Percentiles rank a stretch among this genome's conserved stretches.
These are phyloP conservation scores for Centruroides sculpturatus DNA, from an alignment of 1,140 invertebrate species.

Conservation along the genomic window DNA sequence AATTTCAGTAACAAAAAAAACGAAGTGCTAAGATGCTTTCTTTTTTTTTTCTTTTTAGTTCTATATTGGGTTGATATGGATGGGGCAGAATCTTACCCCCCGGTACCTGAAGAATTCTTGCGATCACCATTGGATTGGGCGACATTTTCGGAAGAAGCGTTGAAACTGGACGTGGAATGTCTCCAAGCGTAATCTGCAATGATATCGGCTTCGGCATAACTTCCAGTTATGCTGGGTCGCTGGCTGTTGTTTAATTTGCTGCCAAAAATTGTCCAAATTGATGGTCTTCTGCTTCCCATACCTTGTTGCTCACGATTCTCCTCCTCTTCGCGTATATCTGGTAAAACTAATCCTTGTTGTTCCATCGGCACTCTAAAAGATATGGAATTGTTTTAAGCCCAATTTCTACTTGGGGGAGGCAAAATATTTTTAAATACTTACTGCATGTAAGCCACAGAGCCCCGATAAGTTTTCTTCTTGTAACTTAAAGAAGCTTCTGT, in stretches of 20 bases:
- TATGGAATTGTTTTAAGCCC: neutral
- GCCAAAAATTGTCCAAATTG: slow-evolving; percentile 11
- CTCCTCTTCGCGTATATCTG: slow-evolving; percentile 40
- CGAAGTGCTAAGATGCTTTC: no score
- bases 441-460: slow-evolving; percentile 47
- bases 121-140: neutral
- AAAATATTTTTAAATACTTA: slow-evolving; percentile 25
- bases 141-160: neutral
- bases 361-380: slow-evolving; percentile 40
- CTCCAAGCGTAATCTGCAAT: slow-evolving; percentile 1
- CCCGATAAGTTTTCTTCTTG: slow-evolving; percentile 46
- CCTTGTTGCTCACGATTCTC: slow-evolving; percentile 18
- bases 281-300: slow-evolving; percentile 7
- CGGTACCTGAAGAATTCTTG: slow-evolving; percentile 17
- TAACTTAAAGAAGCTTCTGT: slow-evolving; percentile 45
- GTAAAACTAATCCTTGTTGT: slow-evolving; percentile 44
- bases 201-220: slow-evolving; percentile 6
- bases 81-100: slow-evolving; percentile 17
- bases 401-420: no score
- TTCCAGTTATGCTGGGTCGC: slow-evolving; percentile 4
- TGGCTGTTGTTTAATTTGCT: slow-evolving; percentile 4
- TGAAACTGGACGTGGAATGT: neutral
- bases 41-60: no score
- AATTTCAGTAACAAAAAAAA: no score
- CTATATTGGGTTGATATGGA: neutral